Evolutionary conservation across 2,113 vertebrate genomes (phyloP).

Genomic region (Sula dactylatra): DNA sequence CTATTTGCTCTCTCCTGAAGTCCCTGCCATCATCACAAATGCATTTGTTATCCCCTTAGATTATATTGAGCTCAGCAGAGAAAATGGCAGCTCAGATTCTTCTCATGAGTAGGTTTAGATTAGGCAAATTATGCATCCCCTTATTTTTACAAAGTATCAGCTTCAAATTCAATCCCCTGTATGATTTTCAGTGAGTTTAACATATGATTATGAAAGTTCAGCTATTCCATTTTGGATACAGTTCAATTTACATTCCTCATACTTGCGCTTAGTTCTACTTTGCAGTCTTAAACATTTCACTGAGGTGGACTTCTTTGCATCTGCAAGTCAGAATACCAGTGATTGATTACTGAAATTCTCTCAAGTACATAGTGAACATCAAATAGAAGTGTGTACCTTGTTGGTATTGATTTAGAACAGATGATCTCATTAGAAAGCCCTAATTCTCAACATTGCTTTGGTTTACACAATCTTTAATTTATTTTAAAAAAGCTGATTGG

Average conservation of each 20-base stretch:
- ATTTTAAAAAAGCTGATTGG: slow-evolving; percentile 57
- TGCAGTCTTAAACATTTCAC: not conserved
- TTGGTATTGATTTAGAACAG: slow-evolving; percentile 32
- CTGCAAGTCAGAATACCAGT: not conserved
- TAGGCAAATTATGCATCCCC: not conserved
- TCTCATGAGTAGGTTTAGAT: not conserved
- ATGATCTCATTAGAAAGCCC: slow-evolving; percentile 50
- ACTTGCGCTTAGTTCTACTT: not conserved
- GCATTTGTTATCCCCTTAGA: not conserved
- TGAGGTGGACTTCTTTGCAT: not conserved
- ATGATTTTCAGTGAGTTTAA: not conserved
- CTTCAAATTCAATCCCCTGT: not conserved
- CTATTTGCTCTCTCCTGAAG: not conserved
- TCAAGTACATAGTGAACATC: slow-evolving; percentile 2
- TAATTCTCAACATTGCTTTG: slow-evolving; percentile 38
- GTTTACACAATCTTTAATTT: slow-evolving; percentile 41
- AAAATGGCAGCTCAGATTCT: not conserved
- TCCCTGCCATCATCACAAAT: not conserved
- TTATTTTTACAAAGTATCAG: not conserved
- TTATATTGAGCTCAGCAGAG: not conserved
- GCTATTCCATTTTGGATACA: not conserved
- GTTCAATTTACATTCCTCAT: not conserved
- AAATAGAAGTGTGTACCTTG: not conserved
- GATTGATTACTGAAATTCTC: slow-evolving; percentile 46
- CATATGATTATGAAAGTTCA: not conserved